Conservation (phyloP, 1,140 invertebrate genomes). For the Habropoda laboriosa region DNA sequence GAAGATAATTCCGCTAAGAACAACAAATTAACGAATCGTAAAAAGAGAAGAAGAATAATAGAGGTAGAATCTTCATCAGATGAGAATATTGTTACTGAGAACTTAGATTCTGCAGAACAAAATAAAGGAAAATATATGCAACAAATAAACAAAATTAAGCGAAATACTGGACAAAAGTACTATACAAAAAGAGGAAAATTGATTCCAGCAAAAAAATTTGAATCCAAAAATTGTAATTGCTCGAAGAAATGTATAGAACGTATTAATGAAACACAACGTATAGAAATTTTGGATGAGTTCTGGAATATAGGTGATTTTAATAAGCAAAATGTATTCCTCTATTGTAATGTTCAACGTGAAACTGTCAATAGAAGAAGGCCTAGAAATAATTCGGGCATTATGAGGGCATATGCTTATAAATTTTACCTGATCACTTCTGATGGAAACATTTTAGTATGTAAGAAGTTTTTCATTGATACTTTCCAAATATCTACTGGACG, state of each 20-base stretch:
- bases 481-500: slow-evolving; percentile 31
- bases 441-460: no score
- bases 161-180: slow-evolving; percentile 45
- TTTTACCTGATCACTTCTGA: slow-evolving; percentile 43
- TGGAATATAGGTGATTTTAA: slow-evolving; percentile 35
- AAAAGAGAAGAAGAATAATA: slow-evolving; percentile 56
- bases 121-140: slow-evolving; percentile 52
- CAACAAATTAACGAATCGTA: slow-evolving; percentile 24
- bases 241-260: slow-evolving; percentile 25
- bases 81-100: slow-evolving; percentile 48
- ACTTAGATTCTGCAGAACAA: slow-evolving; percentile 48
- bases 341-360: slow-evolving; percentile 48
- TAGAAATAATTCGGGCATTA: slow-evolving; percentile 38
- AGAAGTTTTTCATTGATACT: slow-evolving; percentile 46
- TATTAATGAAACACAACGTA: slow-evolving; percentile 49
- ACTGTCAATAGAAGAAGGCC: slow-evolving; percentile 53
- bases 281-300: slow-evolving; percentile 49
- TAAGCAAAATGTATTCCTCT: slow-evolving; percentile 50
- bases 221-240: no score
- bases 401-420: slow-evolving; percentile 49
- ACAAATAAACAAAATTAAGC: slow-evolving; percentile 56
- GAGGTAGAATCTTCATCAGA: slow-evolving; percentile 54
- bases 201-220: slow-evolving; percentile 37
- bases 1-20: slow-evolving; percentile 52
- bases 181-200: slow-evolving; percentile 55